Evolutionary conservation across 2,888 invertebrate species (phyloP).

Genomic region (Blera fallax): DNA sequence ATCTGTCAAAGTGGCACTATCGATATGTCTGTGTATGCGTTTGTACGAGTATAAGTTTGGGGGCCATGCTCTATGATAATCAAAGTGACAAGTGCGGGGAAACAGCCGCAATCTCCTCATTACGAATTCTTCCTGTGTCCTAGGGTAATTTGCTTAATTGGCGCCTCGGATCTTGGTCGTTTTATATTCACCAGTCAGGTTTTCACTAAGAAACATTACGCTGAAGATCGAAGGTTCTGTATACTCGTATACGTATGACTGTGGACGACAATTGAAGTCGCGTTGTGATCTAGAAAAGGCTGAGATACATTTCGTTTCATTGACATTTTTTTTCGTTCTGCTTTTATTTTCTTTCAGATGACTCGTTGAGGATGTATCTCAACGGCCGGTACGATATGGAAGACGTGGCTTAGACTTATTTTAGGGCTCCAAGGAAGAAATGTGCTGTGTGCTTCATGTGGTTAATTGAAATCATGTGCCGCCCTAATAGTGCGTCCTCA

Average conservation of each 20-base stretch:
- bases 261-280: conserved; percentile 43
- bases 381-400: neutral
- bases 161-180: conserved; percentile 62
- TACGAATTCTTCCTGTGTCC: conserved; percentile 61
- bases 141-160: conserved; percentile 69
- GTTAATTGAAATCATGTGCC: too few species aligned
- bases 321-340: neutral
- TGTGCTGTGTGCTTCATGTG: too few species aligned
- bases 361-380: neutral
- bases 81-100: conserved; percentile 75
- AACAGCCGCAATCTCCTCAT: conserved; percentile 47
- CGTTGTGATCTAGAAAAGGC: conserved; percentile 56
- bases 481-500: too few species aligned
- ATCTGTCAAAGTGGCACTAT: conserved; percentile 37
- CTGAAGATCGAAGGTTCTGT: neutral
- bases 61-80: conserved; percentile 77
- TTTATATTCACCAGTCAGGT: conserved; percentile 29
- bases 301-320: conserved; percentile 30
- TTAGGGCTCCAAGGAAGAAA: neutral
- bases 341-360: neutral
- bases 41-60: conserved; percentile 76
- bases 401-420: too few species aligned
- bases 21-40: conserved; percentile 51
- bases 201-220: neutral
- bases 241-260: conserved; percentile 1